A percentile compares a stretch with the other conserved stretches of the same genome.
phyloP scores from a whole-genome alignment of 2,888 invertebrate genomes.

The Melieria picta region DNA sequence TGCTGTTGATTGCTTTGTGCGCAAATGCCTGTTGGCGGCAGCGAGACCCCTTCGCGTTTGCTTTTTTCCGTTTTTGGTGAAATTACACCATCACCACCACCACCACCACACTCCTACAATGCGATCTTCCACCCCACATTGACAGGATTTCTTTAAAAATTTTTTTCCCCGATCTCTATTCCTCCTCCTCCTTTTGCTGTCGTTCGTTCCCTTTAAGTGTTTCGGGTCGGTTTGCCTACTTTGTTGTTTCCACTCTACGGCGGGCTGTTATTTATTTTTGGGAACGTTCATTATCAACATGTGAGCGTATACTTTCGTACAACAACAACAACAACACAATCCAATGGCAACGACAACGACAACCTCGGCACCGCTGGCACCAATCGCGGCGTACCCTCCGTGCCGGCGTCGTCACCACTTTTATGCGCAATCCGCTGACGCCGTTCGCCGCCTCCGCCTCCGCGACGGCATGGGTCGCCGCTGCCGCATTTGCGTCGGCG shows the following conservation, averaged over 20 bases:
- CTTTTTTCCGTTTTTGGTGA: constrained; percentile 4
- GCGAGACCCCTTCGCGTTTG: background rate
- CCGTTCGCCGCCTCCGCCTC: constrained; percentile 7
- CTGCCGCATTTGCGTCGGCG: background rate
- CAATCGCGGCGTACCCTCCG: too few species aligned
- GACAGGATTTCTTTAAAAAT: too few species aligned
- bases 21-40: constrained; percentile 8
- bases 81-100: constrained; percentile 1
- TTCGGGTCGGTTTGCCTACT: background rate
- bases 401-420: background rate
- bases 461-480: constrained; percentile 9
- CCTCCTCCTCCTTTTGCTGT: constrained; percentile 9
- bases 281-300: too few species aligned
- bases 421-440: constrained; percentile 12
- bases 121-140: constrained; percentile 26
- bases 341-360: too few species aligned
- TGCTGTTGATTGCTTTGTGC: constrained; percentile 16
- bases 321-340: too few species aligned
- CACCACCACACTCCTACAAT: constrained; percentile 12
- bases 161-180: background rate
- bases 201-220: background rate
- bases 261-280: too few species aligned
- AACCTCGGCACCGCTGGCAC: too few species aligned
- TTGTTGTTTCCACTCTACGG: too few species aligned
- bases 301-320: too few species aligned